Conservation (phyloP, 2,888 invertebrate genomes). For the Trachelus iudaicus region DNA sequence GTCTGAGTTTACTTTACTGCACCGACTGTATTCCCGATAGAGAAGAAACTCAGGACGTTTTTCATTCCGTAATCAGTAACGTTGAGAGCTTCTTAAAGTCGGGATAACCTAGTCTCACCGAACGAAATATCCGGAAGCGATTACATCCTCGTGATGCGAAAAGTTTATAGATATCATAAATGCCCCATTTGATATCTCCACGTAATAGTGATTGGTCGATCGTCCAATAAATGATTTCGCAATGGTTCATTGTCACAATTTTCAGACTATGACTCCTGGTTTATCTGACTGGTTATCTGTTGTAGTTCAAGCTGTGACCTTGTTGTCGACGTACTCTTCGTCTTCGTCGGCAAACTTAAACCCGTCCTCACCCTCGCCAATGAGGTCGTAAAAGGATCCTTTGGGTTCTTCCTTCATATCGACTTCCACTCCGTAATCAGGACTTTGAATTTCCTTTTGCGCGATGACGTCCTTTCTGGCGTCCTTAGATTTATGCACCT, state of each 20-base stretch:
- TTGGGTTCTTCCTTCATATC: constrained; percentile 46
- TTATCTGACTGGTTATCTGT: background rate
- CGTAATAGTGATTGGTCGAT: background rate
- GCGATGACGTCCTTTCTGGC: constrained; percentile 25
- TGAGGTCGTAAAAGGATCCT: constrained; percentile 52
- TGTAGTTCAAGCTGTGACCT: constrained; percentile 39
- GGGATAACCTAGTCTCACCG: background rate
- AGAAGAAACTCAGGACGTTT: background rate
- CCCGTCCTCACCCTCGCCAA: constrained; percentile 51
- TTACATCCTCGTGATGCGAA: background rate
- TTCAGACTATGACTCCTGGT: background rate
- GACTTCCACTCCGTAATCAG: constrained; percentile 52
- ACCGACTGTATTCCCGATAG: background rate
- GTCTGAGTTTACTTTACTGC: background rate
- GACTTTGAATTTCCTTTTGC: constrained; percentile 45
- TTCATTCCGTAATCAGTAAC: background rate
- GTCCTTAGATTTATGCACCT: constrained; percentile 42
- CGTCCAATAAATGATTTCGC: background rate
- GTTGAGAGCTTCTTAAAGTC: background rate
- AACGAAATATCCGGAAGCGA: background rate
- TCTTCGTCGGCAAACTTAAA: constrained; percentile 61
- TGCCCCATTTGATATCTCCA: background rate
- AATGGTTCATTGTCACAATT: background rate
- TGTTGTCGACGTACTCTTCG: constrained; percentile 56
- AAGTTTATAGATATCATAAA: background rate